phyloP scores from a whole-genome alignment of 2,113 vertebrate species.

The Semicossyphus pulcher region DNA sequence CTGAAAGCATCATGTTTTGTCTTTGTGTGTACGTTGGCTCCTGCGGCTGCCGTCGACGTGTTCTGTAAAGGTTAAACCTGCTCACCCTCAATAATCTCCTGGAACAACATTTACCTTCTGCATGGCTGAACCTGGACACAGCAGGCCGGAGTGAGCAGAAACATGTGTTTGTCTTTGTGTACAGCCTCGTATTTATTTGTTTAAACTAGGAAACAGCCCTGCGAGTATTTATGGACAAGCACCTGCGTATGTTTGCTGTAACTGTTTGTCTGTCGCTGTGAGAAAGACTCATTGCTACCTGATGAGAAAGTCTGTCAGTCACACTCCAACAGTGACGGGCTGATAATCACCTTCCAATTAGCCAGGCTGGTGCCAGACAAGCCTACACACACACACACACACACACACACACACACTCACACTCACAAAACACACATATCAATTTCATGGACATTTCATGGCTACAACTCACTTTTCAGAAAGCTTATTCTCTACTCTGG shows the following conservation, averaged over 20 bases:
- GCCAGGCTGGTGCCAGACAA: slow-evolving; percentile 34
- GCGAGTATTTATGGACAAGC: slow-evolving; percentile 2
- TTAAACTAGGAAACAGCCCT: neutral
- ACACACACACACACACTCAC: too few species aligned
- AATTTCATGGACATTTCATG: neutral
- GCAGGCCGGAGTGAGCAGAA: neutral
- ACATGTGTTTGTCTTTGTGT: neutral
- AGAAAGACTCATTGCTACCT: slow-evolving; percentile 52
- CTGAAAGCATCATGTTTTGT: slow-evolving; percentile 29
- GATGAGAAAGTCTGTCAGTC: slow-evolving; percentile 64
- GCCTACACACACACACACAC: slow-evolving; percentile 29
- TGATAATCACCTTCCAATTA: slow-evolving; percentile 76
- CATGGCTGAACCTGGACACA: slow-evolving; percentile 24
- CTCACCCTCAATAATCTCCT: slow-evolving; percentile 35
- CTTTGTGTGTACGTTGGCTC: slow-evolving; percentile 14
- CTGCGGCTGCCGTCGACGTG: slow-evolving; percentile 21
- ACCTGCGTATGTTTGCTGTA: slow-evolving; percentile 2
- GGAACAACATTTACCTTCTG: slow-evolving; percentile 41
- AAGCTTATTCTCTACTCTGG: neutral
- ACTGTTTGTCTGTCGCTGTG: slow-evolving; percentile 16
- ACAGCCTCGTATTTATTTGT: neutral
- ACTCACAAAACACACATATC: too few species aligned
- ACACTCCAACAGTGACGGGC: slow-evolving; percentile 69
- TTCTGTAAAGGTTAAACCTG: slow-evolving; percentile 35
- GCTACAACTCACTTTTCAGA: neutral